Conservation (phyloP, 2,888 invertebrate species). For the Heliconius cydno region DNA sequence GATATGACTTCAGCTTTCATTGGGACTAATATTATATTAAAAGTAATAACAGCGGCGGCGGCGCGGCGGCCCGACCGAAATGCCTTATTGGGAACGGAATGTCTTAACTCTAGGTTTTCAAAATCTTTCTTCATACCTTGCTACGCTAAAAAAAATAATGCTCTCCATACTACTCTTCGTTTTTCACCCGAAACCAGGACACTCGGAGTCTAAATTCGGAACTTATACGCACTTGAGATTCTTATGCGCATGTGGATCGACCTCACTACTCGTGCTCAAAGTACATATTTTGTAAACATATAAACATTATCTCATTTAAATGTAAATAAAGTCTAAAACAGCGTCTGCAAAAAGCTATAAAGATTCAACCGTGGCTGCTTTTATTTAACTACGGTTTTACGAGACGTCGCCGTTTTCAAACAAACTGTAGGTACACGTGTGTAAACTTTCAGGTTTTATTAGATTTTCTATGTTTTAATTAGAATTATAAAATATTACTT, state of each 20-base stretch:
- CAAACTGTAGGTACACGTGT: neutral
- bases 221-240: neutral
- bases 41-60: too few relatives aligned
- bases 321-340: neutral
- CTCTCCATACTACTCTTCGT: neutral
- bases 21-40: too few relatives aligned
- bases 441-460: conserved; percentile 2
- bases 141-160: too few relatives aligned
- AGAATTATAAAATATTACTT: neutral
- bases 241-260: neutral
- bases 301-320: conserved; percentile 1
- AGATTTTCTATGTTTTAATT: neutral
- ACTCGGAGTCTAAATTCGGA: neutral
- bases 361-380: conserved; percentile 3
- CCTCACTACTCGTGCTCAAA: neutral
- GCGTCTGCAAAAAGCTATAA: neutral
- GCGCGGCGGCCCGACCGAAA: too few relatives aligned
- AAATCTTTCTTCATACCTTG: too few relatives aligned
- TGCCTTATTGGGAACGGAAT: too few relatives aligned
- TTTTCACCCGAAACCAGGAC: too few relatives aligned
- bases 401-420: neutral
- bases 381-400: conserved; percentile 15
- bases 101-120: too few relatives aligned
- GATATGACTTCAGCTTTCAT: too few relatives aligned
- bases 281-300: neutral